Base-by-base conservation (phyloP, 2,888 invertebrate species). In the Melangyna quadrimaculata region DNA sequence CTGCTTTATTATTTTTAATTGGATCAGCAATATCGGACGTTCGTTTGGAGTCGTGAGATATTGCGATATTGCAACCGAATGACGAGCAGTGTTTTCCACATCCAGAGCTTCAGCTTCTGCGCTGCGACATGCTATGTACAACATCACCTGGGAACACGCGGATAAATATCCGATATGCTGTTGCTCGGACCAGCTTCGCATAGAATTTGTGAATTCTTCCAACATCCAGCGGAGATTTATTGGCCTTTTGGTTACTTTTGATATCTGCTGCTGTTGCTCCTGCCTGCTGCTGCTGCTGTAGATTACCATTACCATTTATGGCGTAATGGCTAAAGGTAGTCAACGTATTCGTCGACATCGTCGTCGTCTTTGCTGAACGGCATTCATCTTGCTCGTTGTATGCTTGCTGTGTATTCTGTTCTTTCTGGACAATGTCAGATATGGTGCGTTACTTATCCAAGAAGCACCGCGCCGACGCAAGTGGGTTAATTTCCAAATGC, bases 1-100 rank as follows among this genome's bases (percentile, higher is more conserved):
- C n/a, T n/a, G n/a, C 80, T 86, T 80, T 86, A 86, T 86, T 86
- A 86, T 86, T 86, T 80, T 86, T 86, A 86, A 86, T 86, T 86
- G 86, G 86, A 86, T 86, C 86, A 72, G 65, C 70, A 78, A 43
- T 77, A 80, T 80, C 80, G 59, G 77, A 51, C 43, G 24, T 67
- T 65, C 14, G 51, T 27, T 4, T 53, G 10, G 27, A 78, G 65
- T 83, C 78, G 72, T 83, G 78, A 83, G 82, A 83, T 78, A 83
- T 57, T 81, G 48, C 65, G 65, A 65, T 65, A 65, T 55, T 65
- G 78, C 75, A 70, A 67, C 17, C 59, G 67, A 77, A 72, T 80
- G 78, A 78, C 70, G 74, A 75, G 59, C 75, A 78, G 45, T 40
- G 29, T 65, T 43, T 65, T 65, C 29, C 45, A 45, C 45, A 45